phyloP scores from a whole-genome alignment of 2,888 invertebrate species.

The Cyrtodaria siliqua region DNA sequence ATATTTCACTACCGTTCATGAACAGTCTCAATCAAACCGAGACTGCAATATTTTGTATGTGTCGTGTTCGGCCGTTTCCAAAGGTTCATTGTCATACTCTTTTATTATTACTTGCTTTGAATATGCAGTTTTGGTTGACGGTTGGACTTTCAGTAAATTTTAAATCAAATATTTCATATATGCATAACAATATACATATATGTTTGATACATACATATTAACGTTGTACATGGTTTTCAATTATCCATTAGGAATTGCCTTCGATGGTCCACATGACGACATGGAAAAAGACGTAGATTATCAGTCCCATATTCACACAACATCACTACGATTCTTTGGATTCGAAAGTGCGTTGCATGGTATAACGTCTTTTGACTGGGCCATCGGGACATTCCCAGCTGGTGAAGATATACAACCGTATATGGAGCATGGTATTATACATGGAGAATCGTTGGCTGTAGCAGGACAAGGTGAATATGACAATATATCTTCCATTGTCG shows the following conservation, averaged over 20 bases:
- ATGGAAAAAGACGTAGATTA: slow-evolving; percentile 66
- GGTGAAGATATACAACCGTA: slow-evolving; percentile 70
- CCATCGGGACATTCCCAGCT: slow-evolving; percentile 70
- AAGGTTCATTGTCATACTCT: no score
- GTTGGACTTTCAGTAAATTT: neutral
- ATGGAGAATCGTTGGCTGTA: slow-evolving; percentile 50
- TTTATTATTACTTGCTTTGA: no score
- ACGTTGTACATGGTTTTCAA: no score
- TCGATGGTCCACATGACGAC: slow-evolving; percentile 57
- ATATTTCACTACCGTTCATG: no score
- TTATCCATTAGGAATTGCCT: slow-evolving; percentile 57
- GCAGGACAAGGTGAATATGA: slow-evolving; percentile 62
- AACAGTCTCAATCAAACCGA: no score
- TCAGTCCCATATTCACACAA: slow-evolving; percentile 59
- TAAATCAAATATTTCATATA: neutral
- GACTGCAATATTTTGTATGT: no score
- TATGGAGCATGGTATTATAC: slow-evolving; percentile 60
- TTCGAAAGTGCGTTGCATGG: slow-evolving; percentile 72
- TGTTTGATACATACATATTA: no score
- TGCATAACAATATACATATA: no score
- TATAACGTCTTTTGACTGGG: slow-evolving; percentile 70
- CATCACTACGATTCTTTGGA: slow-evolving; percentile 67
- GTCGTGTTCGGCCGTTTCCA: no score
- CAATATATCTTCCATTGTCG: no score
- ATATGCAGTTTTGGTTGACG: neutral